Conservation (phyloP, 2,888 invertebrate species). For the Agrotis segetum region DNA sequence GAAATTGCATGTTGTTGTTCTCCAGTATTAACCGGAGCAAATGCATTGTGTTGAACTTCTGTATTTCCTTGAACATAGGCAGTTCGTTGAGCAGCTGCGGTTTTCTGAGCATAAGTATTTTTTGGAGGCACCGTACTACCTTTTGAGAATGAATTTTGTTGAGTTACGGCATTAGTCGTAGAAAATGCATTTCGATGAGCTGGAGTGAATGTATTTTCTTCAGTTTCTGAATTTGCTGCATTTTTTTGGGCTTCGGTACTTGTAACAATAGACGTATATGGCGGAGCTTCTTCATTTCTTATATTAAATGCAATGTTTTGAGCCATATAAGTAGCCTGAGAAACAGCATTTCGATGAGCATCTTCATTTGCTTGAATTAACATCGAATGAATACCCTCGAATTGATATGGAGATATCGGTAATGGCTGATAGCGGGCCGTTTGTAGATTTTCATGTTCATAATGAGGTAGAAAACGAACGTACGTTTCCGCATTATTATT, state of each 20-base stretch:
- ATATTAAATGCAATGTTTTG: slow-evolving; percentile 22
- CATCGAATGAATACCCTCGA: slow-evolving; percentile 7
- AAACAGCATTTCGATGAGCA: slow-evolving; percentile 1
- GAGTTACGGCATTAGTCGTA: neutral
- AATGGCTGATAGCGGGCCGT: slow-evolving; percentile 38
- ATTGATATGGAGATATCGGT: slow-evolving; percentile 42
- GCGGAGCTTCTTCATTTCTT: slow-evolving; percentile 1
- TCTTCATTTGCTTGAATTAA: slow-evolving; percentile 25
- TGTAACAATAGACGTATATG: slow-evolving; percentile 3
- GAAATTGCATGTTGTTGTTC: slow-evolving; percentile 1
- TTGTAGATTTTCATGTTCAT: slow-evolving; percentile 57
- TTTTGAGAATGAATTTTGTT: slow-evolving; percentile 5
- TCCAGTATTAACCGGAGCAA: neutral
- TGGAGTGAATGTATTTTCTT: slow-evolving; percentile 10
- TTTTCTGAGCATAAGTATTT: slow-evolving; percentile 1
- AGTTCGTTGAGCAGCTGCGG: neutral
- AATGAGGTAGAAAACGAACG: slow-evolving; percentile 64
- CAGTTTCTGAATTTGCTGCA: neutral
- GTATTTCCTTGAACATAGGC: neutral
- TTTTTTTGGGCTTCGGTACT: slow-evolving; percentile 3
- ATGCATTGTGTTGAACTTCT: slow-evolving; percentile 3
- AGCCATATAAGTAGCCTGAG: slow-evolving; percentile 1
- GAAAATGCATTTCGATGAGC: slow-evolving; percentile 5
- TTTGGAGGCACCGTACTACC: neutral
- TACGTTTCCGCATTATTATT: slow-evolving; percentile 42